Conservation (phyloP, 2,888 invertebrate species). For the Helleia helle region DNA sequence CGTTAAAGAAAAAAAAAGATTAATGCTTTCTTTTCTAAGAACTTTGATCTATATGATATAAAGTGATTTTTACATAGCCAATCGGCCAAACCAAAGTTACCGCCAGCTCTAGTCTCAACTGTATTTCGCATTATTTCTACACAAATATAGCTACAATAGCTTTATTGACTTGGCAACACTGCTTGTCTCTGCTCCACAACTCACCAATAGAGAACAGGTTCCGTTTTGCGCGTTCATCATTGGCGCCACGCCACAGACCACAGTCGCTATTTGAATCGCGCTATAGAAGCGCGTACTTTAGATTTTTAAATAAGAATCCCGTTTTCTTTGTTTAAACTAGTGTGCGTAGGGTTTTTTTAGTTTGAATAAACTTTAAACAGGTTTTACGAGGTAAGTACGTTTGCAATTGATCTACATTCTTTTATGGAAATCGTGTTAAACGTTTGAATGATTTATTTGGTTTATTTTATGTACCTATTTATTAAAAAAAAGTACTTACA, state of each 20-base stretch:
- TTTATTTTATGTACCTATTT: background rate
- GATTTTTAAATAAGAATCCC: constrained; percentile 5
- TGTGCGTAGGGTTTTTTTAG: constrained; percentile 6
- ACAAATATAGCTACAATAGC: too few relatives aligned
- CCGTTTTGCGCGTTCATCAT: too few relatives aligned
- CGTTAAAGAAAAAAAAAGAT: too few relatives aligned
- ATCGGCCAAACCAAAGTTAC: too few relatives aligned
- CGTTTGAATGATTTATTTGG: background rate
- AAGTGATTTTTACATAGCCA: too few relatives aligned
- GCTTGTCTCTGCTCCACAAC: background rate
- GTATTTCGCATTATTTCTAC: too few relatives aligned
- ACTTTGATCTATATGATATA: too few relatives aligned
- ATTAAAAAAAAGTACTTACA: too few relatives aligned
- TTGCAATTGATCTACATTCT: background rate
- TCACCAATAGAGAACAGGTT: too few relatives aligned
- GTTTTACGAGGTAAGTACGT: constrained; percentile 7
- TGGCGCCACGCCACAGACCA: too few relatives aligned
- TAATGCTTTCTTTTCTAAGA: too few relatives aligned
- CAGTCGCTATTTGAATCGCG: constrained; percentile 15
- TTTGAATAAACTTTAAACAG: constrained; percentile 4
- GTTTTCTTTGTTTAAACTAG: constrained; percentile 8
- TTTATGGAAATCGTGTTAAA: background rate
- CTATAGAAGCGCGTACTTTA: constrained; percentile 9
- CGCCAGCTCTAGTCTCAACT: background rate
- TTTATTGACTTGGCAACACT: background rate